Evolutionary conservation across 2,888 invertebrate species (phyloP).

Genomic region (Cerceris rybyensis): DNA sequence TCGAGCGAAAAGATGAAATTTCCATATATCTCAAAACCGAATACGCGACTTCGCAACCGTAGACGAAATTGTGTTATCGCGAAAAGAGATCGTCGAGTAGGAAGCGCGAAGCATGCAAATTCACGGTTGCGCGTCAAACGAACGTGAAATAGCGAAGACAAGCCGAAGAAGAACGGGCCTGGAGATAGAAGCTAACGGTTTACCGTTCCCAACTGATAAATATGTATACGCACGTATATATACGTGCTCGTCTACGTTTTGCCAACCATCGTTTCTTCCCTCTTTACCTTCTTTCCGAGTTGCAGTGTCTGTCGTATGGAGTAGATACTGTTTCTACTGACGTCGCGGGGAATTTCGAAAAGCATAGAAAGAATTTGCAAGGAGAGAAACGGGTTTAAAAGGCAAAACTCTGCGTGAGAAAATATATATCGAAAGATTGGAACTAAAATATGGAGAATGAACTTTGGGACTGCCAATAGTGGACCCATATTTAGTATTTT

Average conservation of each 20-base stretch:
- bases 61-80: background rate
- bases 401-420: too few species aligned
- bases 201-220: slow-evolving; percentile 28
- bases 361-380: background rate
- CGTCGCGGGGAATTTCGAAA: background rate
- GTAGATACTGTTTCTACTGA: background rate
- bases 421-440: too few species aligned
- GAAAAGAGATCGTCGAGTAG: slow-evolving; percentile 5
- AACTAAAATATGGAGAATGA: too few species aligned
- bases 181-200: slow-evolving; percentile 30
- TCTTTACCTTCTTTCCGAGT: background rate
- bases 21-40: background rate
- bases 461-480: too few species aligned
- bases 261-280: slow-evolving; percentile 1
- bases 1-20: slow-evolving; percentile 7
- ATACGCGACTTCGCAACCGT: background rate
- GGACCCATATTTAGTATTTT: too few species aligned
- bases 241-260: background rate
- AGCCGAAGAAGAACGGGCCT: slow-evolving; percentile 3
- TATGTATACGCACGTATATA: slow-evolving; percentile 20
- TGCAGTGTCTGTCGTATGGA: background rate
- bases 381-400: background rate
- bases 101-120: slow-evolving; percentile 48
- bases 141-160: slow-evolving; percentile 17
- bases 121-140: slow-evolving; percentile 36